Conservation (phyloP, 2,888 invertebrate genomes). For the Drosophila antonietae region DNA sequence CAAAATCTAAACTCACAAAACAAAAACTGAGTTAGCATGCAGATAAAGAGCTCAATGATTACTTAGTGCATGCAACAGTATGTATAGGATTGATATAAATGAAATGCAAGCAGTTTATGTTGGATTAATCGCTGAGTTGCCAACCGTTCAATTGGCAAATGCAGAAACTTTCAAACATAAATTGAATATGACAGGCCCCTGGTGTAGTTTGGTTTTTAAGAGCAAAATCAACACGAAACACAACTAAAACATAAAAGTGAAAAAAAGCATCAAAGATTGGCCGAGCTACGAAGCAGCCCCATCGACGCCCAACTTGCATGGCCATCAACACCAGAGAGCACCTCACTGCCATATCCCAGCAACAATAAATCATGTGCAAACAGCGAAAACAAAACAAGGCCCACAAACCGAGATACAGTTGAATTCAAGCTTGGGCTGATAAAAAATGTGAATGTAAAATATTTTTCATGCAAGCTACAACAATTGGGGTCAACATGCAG, state of each 20-base stretch:
- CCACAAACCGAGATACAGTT: conserved; percentile 57
- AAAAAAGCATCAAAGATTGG: conserved; percentile 52
- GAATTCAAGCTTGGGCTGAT: conserved; percentile 69
- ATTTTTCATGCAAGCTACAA: conserved; percentile 52
- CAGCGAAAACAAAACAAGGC: conserved; percentile 37
- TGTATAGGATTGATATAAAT: neutral
- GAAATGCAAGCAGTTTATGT: neutral
- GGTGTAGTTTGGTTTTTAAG: conserved; percentile 17
- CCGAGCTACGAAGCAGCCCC: conserved; percentile 1
- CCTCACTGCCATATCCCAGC: conserved; percentile 29
- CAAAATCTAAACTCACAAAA: neutral
- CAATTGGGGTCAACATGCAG: conserved; percentile 71
- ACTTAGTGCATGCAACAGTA: conserved; percentile 5
- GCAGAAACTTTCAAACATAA: conserved; percentile 42
- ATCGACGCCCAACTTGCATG: conserved; percentile 26
- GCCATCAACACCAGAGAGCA: conserved; percentile 55
- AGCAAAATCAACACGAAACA: conserved; percentile 46
- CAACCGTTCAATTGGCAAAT: conserved; percentile 9
- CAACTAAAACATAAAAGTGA: conserved; percentile 16
- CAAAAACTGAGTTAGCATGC: conserved; percentile 12
- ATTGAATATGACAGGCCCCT: conserved; percentile 43
- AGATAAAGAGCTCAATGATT: neutral
- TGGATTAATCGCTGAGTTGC: neutral
- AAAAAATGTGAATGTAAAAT: conserved; percentile 75
- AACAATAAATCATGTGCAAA: conserved; percentile 62